Evolutionary conservation across 2,888 invertebrate species (phyloP), one percentile per base, ranked within the genome.

Genomic region (Pycnomerus fuliginosus): DNA sequence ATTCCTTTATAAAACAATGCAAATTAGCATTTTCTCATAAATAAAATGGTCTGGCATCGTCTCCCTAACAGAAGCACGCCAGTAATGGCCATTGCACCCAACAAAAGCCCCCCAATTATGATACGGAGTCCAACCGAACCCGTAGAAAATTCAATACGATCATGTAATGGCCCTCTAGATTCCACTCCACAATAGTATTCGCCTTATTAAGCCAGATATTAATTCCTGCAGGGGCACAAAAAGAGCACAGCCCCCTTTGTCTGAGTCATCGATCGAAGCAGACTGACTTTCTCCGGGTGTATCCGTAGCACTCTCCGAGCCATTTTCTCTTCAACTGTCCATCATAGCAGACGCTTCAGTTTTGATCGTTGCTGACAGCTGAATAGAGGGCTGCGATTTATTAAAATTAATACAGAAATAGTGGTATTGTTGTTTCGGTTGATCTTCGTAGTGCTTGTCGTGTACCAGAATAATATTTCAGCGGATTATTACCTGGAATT

Each of bases 271-370:
- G 61, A 61, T 62, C 62, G 61, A 60, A 62, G 56, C 16, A 32
- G 29, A 12, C 31, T 32, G 29, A 44, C 24, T 42, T 45, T 55
- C 47, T 52, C 51, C 54, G 39, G 38, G 56, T 56, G 52, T 51
- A 52, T 41, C 50, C 51, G 47, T 46, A 46, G 46, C 52, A 52
- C 39, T 32, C n/a, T n/a, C n/a, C 39, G 53, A 49, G 50, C 55
- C 52, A 50, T 37, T 62, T 50, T 52, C 55, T 53, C 60, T 65
- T 62, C 48, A 53, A 47, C 61, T 63, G 64, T 62, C 64, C 53
- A 62, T 64, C 60, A 64, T 56, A 58, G 43, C 47, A 44, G 42
- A 48, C 52, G 53, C 44, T 50, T 44, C 24, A 17, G 37, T 31
- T 17, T 41, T 50, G 46, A 55, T 52, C 50, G n/a, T 54, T 53